phyloP scores from a whole-genome alignment of 2,888 invertebrate genomes.

The Tuta absoluta region DNA sequence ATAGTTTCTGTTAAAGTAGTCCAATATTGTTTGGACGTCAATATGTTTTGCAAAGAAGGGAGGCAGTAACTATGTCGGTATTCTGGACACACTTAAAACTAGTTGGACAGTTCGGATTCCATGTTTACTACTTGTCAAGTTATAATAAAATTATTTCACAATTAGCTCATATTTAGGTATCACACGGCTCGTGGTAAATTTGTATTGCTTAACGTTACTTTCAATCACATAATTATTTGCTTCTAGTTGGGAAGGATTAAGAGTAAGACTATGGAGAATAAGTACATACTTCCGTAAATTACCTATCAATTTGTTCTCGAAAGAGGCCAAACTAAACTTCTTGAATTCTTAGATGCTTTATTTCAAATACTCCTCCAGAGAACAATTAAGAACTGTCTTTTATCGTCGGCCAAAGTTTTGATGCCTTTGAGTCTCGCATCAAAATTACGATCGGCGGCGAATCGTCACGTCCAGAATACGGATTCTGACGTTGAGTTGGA shows the following conservation, averaged over 20 bases:
- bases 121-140: not conserved
- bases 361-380: not conserved
- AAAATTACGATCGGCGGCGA: not conserved
- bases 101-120: not conserved
- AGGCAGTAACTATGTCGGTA: constrained; percentile 41
- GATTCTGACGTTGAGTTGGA: constrained; percentile 40
- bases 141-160: too few species aligned
- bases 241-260: too few species aligned
- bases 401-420: not conserved
- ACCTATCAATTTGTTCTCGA: not conserved
- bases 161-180: too few species aligned
- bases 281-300: too few species aligned
- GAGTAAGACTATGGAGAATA: too few species aligned
- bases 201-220: too few species aligned
- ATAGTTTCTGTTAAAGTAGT: constrained; percentile 1
- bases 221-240: too few species aligned
- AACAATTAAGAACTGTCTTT: not conserved
- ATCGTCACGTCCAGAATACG: constrained; percentile 46
- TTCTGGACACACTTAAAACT: constrained; percentile 36
- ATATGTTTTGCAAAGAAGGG: constrained; percentile 45
- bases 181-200: too few species aligned
- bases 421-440: not conserved
- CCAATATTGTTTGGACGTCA: constrained; percentile 7
- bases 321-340: not conserved
- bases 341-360: not conserved